Conservation (phyloP, 2,888 invertebrate genomes). For the Polia nebulosa region DNA sequence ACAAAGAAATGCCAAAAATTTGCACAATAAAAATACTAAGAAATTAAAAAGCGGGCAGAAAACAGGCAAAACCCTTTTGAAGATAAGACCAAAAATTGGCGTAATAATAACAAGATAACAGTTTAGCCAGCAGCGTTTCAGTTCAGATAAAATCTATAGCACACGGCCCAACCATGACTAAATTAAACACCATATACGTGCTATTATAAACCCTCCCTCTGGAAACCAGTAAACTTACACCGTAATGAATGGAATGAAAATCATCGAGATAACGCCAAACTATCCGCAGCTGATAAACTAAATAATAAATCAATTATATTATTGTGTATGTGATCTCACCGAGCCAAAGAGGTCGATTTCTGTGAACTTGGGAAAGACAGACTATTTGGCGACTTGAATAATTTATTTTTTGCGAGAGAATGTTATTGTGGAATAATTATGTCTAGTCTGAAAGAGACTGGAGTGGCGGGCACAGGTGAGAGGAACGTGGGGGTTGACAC, state of each 20-base stretch:
- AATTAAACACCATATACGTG: constrained; percentile 8
- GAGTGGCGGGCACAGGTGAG: neutral
- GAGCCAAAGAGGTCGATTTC: constrained; percentile 33
- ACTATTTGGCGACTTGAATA: constrained; percentile 34
- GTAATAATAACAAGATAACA: neutral
- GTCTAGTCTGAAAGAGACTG: neutral
- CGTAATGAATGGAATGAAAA: constrained; percentile 61
- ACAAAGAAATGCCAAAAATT: neutral
- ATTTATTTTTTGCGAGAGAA: neutral
- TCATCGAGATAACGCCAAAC: constrained; percentile 50
- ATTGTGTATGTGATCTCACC: constrained; percentile 45
- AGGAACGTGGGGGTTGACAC: too few relatives aligned
- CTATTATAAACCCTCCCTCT: constrained; percentile 1
- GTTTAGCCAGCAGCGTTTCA: neutral
- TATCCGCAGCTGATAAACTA: constrained; percentile 61
- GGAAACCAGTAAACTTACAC: constrained; percentile 20
- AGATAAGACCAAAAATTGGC: neutral
- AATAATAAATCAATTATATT: constrained; percentile 60
- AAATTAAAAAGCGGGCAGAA: neutral
- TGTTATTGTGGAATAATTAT: neutral
- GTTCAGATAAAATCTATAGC: constrained; percentile 12
- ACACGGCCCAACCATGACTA: constrained; percentile 8
- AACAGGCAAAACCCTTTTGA: constrained; percentile 5
- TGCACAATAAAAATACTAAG: neutral
- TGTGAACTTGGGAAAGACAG: constrained; percentile 33